A percentile compares a stretch with the other conserved stretches of the same genome.
phyloP scores from a whole-genome alignment of 2,888 invertebrate species.

The Pyrgus malvae region DNA sequence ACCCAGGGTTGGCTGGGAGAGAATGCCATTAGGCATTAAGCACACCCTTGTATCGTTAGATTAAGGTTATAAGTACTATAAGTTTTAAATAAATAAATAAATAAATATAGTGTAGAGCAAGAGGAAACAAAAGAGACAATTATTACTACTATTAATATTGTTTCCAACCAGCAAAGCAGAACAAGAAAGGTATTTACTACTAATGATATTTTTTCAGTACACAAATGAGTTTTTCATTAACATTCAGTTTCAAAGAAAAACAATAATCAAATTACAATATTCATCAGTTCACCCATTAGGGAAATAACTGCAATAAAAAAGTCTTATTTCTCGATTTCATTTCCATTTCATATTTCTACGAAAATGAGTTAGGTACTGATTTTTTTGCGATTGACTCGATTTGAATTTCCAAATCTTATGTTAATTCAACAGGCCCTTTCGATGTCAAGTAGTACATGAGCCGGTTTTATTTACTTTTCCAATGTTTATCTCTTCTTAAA shows the following conservation, averaged over 20 bases:
- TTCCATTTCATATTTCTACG: slow-evolving; percentile 13
- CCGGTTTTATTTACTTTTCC: not conserved
- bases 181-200: too few species aligned
- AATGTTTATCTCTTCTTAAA: too few species aligned
- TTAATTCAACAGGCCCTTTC: slow-evolving; percentile 8
- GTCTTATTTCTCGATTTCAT: slow-evolving; percentile 10
- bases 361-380: slow-evolving; percentile 5
- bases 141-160: too few species aligned
- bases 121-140: too few species aligned
- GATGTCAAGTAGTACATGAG: not conserved
- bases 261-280: slow-evolving; percentile 17
- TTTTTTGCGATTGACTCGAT: slow-evolving; percentile 10
- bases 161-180: too few species aligned
- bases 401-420: slow-evolving; percentile 7
- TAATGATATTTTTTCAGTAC: not conserved
- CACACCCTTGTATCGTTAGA: too few species aligned
- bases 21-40: too few species aligned
- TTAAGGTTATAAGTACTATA: too few species aligned
- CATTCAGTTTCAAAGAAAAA: not conserved
- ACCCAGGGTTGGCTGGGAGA: too few species aligned
- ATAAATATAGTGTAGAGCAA: too few species aligned
- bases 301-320: slow-evolving; percentile 8
- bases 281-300: not conserved
- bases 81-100: too few species aligned
- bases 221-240: not conserved